Conservation (phyloP, 2,888 invertebrate genomes). For the Synergus itoensis region DNA sequence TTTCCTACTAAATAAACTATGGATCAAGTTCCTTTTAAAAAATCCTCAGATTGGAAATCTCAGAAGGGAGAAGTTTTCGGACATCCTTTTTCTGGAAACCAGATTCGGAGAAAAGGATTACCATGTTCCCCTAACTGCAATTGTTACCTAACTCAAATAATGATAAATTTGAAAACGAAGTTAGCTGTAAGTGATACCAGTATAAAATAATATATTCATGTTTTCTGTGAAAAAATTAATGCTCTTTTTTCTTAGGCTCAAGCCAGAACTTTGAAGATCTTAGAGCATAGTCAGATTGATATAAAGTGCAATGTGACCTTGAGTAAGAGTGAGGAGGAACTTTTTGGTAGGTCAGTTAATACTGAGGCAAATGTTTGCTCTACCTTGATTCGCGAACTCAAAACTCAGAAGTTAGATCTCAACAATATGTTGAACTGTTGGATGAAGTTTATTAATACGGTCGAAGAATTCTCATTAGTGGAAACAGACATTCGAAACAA, state of each 20-base stretch:
- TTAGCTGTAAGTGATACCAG: slow-evolving; percentile 6
- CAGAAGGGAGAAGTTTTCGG: not conserved
- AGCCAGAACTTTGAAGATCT: not conserved
- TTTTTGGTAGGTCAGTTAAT: slow-evolving; percentile 4
- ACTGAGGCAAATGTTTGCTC: not conserved
- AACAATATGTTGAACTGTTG: slow-evolving; percentile 1
- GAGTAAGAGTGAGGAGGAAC: slow-evolving; percentile 10
- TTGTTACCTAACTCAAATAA: not conserved
- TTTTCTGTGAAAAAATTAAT: not conserved
- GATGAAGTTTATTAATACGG: not conserved
- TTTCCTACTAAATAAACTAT: not conserved
- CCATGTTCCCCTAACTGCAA: not conserved
- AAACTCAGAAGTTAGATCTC: not conserved
- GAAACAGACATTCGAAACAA: slow-evolving; percentile 1
- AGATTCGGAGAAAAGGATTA: not conserved
- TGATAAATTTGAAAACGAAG: slow-evolving; percentile 7
- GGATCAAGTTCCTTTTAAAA: not conserved
- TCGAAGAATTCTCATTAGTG: not conserved
- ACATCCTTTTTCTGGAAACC: not conserved
- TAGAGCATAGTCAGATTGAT: slow-evolving; percentile 7
- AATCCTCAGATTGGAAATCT: not conserved
- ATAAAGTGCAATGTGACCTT: slow-evolving; percentile 11
- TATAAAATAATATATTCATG: not conserved
- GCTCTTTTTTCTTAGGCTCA: slow-evolving; percentile 5
- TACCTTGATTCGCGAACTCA: slow-evolving; percentile 5